These are phyloP conservation scores for Synchiropus splendidus DNA, from an alignment of 2,113 vertebrate species.

Conservation along the genomic window DNA sequence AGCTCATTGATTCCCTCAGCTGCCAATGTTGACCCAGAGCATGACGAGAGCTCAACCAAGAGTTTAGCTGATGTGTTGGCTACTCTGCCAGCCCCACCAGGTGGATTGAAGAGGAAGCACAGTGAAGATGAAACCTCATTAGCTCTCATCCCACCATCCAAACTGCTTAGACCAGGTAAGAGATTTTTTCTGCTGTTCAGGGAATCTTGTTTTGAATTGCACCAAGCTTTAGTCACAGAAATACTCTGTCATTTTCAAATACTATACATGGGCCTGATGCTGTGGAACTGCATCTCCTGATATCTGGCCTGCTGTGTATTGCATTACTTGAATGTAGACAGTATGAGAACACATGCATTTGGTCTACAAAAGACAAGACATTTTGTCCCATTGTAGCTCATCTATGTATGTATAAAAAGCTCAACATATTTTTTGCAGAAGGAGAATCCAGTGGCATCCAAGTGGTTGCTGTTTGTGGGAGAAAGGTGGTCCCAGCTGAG, in stretches of 20 bases:
- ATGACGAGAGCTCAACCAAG: constrained; percentile 60
- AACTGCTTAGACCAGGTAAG: constrained; percentile 73
- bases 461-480: constrained; percentile 1
- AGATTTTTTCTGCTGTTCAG: not conserved
- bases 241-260: no score
- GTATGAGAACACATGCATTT: no score
- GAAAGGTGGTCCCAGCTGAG: constrained; percentile 55
- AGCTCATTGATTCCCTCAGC: constrained; percentile 49
- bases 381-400: no score
- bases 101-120: constrained; percentile 76
- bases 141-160: constrained; percentile 56
- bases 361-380: no score
- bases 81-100: constrained; percentile 52
- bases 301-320: no score
- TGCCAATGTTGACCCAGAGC: no score
- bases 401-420: no score
- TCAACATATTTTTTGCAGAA: constrained; percentile 21
- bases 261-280: no score
- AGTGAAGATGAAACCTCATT: constrained; percentile 40
- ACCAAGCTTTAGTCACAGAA: no score
- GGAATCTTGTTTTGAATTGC: no score
- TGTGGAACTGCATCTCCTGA: no score
- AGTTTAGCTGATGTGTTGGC: constrained; percentile 67
- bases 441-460: constrained; percentile 48
- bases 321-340: no score